These are phyloP conservation scores for Phortica okadai DNA, from an alignment of 2,888 invertebrate species.

Conservation along the genomic window DNA sequence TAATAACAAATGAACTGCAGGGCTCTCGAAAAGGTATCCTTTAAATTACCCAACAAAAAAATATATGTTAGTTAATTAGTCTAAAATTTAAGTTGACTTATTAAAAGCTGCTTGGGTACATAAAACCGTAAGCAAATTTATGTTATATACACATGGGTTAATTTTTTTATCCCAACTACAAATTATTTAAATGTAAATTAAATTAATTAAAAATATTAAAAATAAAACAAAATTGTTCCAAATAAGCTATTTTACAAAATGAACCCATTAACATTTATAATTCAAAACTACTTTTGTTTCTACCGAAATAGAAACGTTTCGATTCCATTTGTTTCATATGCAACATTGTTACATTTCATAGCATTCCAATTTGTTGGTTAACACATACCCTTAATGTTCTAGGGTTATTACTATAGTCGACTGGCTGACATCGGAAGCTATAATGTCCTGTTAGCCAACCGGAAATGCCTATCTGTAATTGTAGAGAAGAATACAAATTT, in stretches of 20 bases:
- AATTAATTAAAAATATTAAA: not conserved
- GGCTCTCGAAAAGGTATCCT: slow-evolving; percentile 65
- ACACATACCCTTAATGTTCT: slow-evolving; percentile 90
- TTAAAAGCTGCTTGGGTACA: not conserved
- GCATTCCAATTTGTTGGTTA: slow-evolving; percentile 57
- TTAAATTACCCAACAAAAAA: not conserved
- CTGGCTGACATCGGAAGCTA: slow-evolving; percentile 96
- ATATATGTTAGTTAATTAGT: slow-evolving; percentile 1
- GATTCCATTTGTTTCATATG: slow-evolving; percentile 29
- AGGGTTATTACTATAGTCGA: slow-evolving; percentile 94
- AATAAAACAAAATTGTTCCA: not conserved
- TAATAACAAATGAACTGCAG: slow-evolving; percentile 57
- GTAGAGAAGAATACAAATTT: slow-evolving; percentile 58
- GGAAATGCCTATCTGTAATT: slow-evolving; percentile 87
- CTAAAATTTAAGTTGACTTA: not conserved
- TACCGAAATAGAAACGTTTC: not conserved
- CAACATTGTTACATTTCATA: not conserved
- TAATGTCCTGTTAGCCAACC: slow-evolving; percentile 98
- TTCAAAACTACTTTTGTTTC: not conserved
- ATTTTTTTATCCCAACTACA: not conserved
- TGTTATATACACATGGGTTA: not conserved
- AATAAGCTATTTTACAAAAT: too few relatives aligned
- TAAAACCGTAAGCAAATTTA: slow-evolving; percentile 3
- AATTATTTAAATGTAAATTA: not conserved
- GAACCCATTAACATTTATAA: too few relatives aligned